Evolutionary conservation across 2,797 vertebrate genomes (phyloP).

Genomic region (Margarornis squamiger): DNA sequence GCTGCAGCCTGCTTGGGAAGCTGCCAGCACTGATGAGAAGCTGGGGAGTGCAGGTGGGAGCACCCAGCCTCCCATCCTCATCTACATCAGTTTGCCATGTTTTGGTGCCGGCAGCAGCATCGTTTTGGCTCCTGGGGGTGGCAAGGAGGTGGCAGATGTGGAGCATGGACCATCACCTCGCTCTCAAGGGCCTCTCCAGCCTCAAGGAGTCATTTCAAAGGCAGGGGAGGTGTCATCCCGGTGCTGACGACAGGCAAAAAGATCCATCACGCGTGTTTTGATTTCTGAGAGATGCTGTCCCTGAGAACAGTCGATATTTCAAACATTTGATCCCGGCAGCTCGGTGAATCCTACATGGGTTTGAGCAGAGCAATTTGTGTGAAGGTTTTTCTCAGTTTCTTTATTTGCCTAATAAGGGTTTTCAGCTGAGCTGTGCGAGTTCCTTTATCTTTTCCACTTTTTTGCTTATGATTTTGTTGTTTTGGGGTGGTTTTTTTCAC

Average conservation of each 20-base stretch:
- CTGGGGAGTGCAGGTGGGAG: background rate
- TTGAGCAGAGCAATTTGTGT: background rate
- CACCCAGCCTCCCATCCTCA: background rate
- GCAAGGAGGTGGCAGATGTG: accelerated
- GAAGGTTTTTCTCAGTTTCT: background rate
- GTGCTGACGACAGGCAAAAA: background rate
- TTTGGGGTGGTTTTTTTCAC: accelerated
- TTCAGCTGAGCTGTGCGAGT: background rate
- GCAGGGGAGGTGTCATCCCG: background rate
- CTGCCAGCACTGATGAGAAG: background rate
- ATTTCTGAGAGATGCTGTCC: background rate
- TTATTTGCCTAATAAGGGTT: background rate
- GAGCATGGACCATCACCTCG: accelerated
- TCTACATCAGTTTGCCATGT: background rate
- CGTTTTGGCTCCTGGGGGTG: background rate
- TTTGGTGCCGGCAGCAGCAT: accelerated
- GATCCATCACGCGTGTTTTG: background rate
- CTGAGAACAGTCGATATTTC: background rate
- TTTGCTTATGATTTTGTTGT: background rate
- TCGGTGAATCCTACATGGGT: background rate
- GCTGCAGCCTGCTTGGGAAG: background rate
- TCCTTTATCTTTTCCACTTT: background rate
- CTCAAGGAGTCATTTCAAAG: conserved; percentile 36
- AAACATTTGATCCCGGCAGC: conserved; percentile 15
- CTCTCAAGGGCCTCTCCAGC: background rate